Evolutionary conservation across 35 echinoderm and acorn worm species (phyloP), one percentile per base, ranked within the genome.

Genomic region (Ophiothrix spiculata): DNA sequence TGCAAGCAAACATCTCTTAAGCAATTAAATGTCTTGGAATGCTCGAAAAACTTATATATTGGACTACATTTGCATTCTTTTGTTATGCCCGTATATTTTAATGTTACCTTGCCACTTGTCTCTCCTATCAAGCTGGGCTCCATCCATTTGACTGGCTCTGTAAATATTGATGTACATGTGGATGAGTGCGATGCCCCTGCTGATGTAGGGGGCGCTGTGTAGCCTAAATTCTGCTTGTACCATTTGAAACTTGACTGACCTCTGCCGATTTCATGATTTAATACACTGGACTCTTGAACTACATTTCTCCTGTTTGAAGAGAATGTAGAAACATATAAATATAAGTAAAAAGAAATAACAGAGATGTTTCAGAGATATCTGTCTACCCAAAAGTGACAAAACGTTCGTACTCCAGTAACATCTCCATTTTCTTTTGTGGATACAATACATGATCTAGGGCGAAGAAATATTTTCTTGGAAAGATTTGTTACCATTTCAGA

Each of bases 61-160:
- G 19, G 17, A 32, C 8, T 76, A 2, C 42, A 2, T 4, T 14
- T 31, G 16, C 4, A 56, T 3, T 42, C 36, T 16, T 1, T 83
- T 83, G 39, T 3, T 54, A 56, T 11, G 4, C 17, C 4, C 2
- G 14, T n/a, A n/a, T n/a, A n/a, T n/a, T n/a, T n/a, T n/a, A n/a
- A n/a, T n/a, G 32, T 56, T 86, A 91, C 89, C 89, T 91, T 91
- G 0, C 89, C 89, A 28, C 40, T 75, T 80, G 39, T 76, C 3
- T 78, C 17, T 78, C 89, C 89, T 17, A 85, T 12, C 10, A 91
- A 49, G 0, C 75, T 3, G 79, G 83, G 41, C 34, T 91, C 76
- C 89, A 91, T 91, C 89, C 89, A 91, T 19, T 81, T 49, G 0
- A 91, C 89, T 37, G 89, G 89, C 39, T 91, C 81, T 56, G 80